Percentiles rank a stretch among this genome's conserved stretches.
Conservation (phyloP, 2,888 invertebrate genomes). For the Octonoba sinensis region DNA sequence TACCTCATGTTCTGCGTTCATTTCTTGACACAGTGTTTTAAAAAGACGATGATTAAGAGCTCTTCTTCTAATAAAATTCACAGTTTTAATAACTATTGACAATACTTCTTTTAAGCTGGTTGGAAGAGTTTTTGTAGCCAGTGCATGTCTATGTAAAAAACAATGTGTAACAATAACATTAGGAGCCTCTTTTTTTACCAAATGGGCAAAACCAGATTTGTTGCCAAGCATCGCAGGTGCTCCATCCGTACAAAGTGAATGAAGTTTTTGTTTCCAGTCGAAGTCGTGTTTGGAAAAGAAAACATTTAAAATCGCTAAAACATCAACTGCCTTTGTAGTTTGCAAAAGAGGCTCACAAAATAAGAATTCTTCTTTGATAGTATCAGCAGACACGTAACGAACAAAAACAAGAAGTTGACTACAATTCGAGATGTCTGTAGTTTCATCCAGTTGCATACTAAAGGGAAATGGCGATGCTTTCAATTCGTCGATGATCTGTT, state of each 20-base stretch:
- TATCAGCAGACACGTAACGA: conserved; percentile 47
- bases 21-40: conserved; percentile 48
- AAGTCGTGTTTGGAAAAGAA: too few relatives aligned
- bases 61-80: conserved; percentile 43
- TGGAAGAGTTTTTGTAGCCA: conserved; percentile 45
- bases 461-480: conserved; percentile 55
- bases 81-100: conserved; percentile 43
- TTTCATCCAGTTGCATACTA: conserved; percentile 69
- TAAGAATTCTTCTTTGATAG: conserved; percentile 57
- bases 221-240: too few relatives aligned
- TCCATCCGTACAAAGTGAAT: too few relatives aligned
- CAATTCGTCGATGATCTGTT: conserved; percentile 51
- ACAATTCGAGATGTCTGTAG: conserved; percentile 70
- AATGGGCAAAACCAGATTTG: too few relatives aligned
- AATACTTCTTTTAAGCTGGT: conserved; percentile 47
- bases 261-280: too few relatives aligned
- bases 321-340: conserved; percentile 42
- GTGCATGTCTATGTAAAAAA: conserved; percentile 41
- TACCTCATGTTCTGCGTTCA: conserved; percentile 55
- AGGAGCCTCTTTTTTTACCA: too few relatives aligned
- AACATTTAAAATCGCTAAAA: conserved; percentile 45
- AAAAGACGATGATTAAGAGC: conserved; percentile 45
- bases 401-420: conserved; percentile 52
- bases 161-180: too few relatives aligned
- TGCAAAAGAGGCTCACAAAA: conserved; percentile 51